Base-by-base conservation (phyloP, 2,797 vertebrate species). In the Poecilia wingei region DNA sequence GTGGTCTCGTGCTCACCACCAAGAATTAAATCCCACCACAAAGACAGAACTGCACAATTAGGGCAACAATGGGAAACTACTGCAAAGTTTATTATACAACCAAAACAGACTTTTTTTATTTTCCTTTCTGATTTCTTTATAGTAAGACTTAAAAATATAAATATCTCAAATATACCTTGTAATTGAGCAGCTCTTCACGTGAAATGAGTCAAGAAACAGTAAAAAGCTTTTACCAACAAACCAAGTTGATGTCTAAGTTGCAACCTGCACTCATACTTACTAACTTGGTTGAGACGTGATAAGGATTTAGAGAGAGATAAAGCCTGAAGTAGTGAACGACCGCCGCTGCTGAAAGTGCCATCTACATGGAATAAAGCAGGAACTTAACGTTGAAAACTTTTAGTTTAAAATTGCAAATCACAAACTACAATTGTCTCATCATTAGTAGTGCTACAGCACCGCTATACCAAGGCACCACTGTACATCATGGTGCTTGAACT, bases 271-370 rank as follows among this genome's bases (percentile, higher is more conserved):
- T 49, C 57, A 82, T 94, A 96, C 95, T 96, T 96, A 96, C 95
- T 97, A 95, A 95, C 92, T 92, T 95, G 94, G 81, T 94, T 94
- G 92, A 97, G 94, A 71, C 95, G 93, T 91, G 93, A 96, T 75
- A 96, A 85, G 87, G 96, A 96, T 89, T 96, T 96, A 96, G 95
- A 97, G 84, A 95, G 92, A 93, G 94, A 96, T 89, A 97, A 94
- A 86, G 94, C 93, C 82, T 95, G 95, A 87, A 97, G 95, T 13
- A 97, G 93, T 84, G 95, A 93, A 80, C 90, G 92, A n/a, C 94
- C 92, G 80, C 90, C 93, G 89, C 89, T 93, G 92, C 89, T 84
- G 87, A 96, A 86, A 25, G 86, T 92, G 72, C 91, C 95, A 95
- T 94, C 95, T 96, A 95, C 84, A 95, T 84, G 93, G 89, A 93